Evolutionary conservation across 2,888 invertebrate species (phyloP), one percentile per base, ranked within the genome.

Genomic region (Nemurella pictetii): DNA sequence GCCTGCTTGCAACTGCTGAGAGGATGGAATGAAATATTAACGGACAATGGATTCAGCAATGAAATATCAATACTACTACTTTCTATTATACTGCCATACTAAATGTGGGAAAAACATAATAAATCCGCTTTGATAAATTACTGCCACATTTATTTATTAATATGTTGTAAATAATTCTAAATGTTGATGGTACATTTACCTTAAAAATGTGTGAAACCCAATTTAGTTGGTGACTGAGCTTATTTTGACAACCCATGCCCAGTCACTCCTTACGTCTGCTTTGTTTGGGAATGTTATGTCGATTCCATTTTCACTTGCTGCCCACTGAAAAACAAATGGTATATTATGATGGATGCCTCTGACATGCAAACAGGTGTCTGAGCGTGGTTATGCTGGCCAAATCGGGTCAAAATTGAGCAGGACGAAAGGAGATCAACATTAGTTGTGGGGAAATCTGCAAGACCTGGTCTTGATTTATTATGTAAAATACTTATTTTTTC

Each of bases 191-290:
- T 20, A 29, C 28, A 80, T 15, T 30, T 30, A n/a, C 2, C 29
- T 80, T 29, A 15, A 80, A 80, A 7, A 2, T 3, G 36, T 7
- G 3, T 75, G 15, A 25, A 7, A 25, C n/a, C 4, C n/a, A 75
- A 26, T 25, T 29, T 72, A 82, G 82, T 82, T 82, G 0, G 5
- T 2, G 55, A 82, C 82, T 27, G 83, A 72, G 7, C 74, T 85
- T n/a, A 86, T 78, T 32, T 84, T 84, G n/a, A 86, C 36, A 7
- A 85, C 85, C 86, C 86, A 86, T 4, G 85, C 85, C 86, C 85
- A 86, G 20, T 85, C 80, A 30, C 35, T 84, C 27, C 72, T 15
- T n/a, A 85, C 85, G 9, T 83, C 75, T n/a, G 84, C 86, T 73
- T 32, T 86, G 55, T 75, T 80, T 5, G 83, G 84, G 74, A 86